These are phyloP conservation scores for Maniola jurtina DNA, from an alignment of 1,140 invertebrate genomes.

Conservation along the genomic window DNA sequence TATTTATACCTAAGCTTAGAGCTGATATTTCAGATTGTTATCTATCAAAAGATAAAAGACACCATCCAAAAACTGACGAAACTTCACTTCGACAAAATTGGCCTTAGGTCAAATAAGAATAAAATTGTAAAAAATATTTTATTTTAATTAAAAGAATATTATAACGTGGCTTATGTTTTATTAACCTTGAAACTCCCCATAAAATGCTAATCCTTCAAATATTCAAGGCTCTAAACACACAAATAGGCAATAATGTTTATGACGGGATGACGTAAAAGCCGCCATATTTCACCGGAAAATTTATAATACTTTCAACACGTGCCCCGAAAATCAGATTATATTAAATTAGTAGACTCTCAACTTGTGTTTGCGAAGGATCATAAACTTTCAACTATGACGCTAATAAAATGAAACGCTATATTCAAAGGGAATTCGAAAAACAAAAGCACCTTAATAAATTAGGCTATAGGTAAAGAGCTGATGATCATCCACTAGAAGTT, in stretches of 20 bases:
- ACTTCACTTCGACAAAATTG: too few relatives aligned
- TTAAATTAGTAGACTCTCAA: conserved; percentile 18
- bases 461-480: conserved; percentile 21
- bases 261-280: conserved; percentile 6
- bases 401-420: conserved; percentile 32
- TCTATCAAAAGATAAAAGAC: too few relatives aligned
- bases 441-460: conserved; percentile 60
- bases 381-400: conserved; percentile 25
- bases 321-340: conserved; percentile 25
- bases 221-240: conserved; percentile 5
- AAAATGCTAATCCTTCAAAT: conserved; percentile 2
- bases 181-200: conserved; percentile 1
- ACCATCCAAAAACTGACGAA: too few relatives aligned
- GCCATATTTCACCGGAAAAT: conserved; percentile 9
- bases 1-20: too few relatives aligned
- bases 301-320: conserved; percentile 29
- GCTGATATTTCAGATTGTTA: too few relatives aligned
- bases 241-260: conserved; percentile 12
- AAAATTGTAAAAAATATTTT: too few relatives aligned
- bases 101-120: too few relatives aligned
- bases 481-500: neutral
- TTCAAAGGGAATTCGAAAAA: conserved; percentile 55
- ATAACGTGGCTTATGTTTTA: neutral
- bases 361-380: conserved; percentile 21
- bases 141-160: neutral